Evolutionary conservation across 2,797 vertebrate genomes (phyloP).

Genomic region (Sebastes trivittatus): DNA sequence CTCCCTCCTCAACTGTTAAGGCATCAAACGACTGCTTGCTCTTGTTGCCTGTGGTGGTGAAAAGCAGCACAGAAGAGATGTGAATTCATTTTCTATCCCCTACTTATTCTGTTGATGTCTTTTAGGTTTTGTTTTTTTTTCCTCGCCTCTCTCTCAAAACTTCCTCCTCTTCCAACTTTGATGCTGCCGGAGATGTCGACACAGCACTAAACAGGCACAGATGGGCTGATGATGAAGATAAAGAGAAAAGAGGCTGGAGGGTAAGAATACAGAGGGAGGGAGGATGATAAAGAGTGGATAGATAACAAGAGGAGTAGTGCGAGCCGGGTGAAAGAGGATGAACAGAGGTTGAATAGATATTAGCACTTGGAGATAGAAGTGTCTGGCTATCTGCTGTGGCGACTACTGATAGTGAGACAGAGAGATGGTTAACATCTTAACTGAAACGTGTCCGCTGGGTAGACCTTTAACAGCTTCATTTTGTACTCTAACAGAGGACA

Average conservation of each 20-base stretch:
- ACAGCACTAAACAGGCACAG: constrained; percentile 52
- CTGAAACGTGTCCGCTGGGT: constrained; percentile 17
- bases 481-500: constrained; percentile 15
- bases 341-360: constrained; percentile 58
- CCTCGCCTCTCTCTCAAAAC: constrained; percentile 16
- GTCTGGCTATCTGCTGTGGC: constrained; percentile 19
- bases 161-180: constrained; percentile 46
- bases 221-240: constrained; percentile 60
- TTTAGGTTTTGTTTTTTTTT: constrained; percentile 10
- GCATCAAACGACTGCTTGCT: constrained; percentile 55
- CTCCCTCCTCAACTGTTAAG: constrained; percentile 36
- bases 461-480: constrained; percentile 31
- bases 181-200: constrained; percentile 59
- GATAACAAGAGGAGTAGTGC: constrained; percentile 45
- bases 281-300: constrained; percentile 20
- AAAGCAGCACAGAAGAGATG: constrained; percentile 34
- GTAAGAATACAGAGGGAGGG: constrained; percentile 5
- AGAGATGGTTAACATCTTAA: constrained; percentile 35
- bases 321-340: constrained; percentile 42
- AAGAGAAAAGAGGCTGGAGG: constrained; percentile 45
- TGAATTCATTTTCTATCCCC: constrained; percentile 44
- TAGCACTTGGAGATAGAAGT: constrained; percentile 37
- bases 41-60: constrained; percentile 59
- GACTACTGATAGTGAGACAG: constrained; percentile 29
- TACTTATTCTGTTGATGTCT: constrained; percentile 44